Evolutionary conservation across 2,113 vertebrate species (phyloP).

Genomic region (Smithornis capensis): DNA sequence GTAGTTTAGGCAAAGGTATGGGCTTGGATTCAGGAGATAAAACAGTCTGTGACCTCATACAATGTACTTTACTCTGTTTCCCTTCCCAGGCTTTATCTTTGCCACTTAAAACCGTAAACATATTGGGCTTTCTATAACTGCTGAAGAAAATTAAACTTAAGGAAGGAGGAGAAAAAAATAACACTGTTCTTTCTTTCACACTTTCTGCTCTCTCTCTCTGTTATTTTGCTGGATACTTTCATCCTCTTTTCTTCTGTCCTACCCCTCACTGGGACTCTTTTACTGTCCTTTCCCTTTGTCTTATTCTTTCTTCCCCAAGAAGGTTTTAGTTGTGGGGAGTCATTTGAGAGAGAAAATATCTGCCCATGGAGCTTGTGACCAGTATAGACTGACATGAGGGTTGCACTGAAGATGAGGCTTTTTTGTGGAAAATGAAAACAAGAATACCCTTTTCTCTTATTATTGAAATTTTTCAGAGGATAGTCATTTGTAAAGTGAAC

Average conservation of each 20-base stretch:
- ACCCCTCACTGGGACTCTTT: not conserved
- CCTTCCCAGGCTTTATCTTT: not conserved
- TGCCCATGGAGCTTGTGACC: not conserved
- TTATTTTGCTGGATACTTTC: not conserved
- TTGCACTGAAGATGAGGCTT: not conserved
- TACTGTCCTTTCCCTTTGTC: not conserved
- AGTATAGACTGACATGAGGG: not conserved
- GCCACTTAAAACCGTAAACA: not conserved
- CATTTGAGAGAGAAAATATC: not conserved
- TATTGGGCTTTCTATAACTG: not conserved
- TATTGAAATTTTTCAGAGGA: not conserved
- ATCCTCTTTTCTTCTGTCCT: not conserved
- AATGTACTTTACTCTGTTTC: not conserved
- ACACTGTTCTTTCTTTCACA: not conserved
- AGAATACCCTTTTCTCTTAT: not conserved
- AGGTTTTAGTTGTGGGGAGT: not conserved
- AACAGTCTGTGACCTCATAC: not conserved
- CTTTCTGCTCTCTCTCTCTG: not conserved
- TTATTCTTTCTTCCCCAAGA: not conserved
- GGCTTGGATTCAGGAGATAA: not conserved
- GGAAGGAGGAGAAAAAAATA: not conserved
- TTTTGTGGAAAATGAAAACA: not conserved
- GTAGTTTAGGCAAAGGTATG: not conserved
- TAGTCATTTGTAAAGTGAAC: not conserved
- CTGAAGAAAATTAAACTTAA: not conserved